These are phyloP conservation scores for Leptinotarsa texana DNA, from an alignment of 1,140 invertebrate genomes.

Conservation along the genomic window DNA sequence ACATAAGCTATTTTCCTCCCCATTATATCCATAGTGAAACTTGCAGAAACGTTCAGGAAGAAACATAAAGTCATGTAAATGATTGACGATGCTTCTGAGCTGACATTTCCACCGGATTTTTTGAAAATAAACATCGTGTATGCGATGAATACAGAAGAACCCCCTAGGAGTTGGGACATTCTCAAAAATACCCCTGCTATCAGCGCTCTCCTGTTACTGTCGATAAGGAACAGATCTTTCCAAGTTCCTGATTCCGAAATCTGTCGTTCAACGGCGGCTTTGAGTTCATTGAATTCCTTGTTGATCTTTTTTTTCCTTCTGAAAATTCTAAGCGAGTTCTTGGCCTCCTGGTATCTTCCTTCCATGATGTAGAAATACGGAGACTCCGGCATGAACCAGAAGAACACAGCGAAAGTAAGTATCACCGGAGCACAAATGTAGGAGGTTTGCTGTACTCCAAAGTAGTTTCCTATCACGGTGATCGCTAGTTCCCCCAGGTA, in stretches of 20 bases:
- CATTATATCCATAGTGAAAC: conserved; percentile 68
- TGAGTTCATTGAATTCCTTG: conserved; percentile 42
- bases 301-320: conserved; percentile 42
- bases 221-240: conserved; percentile 40
- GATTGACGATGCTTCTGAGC: conserved; percentile 35
- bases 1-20: conserved; percentile 70
- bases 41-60: conserved; percentile 63
- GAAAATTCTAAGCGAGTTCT: conserved; percentile 36
- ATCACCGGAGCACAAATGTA: conserved; percentile 24
- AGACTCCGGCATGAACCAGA: conserved; percentile 38
- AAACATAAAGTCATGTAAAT: conserved; percentile 61
- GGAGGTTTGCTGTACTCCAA: conserved; percentile 17
- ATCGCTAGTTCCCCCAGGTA: conserved; percentile 57
- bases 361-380: conserved; percentile 45
- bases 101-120: conserved; percentile 44
- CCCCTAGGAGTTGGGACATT: conserved; percentile 34
- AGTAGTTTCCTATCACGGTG: conserved; percentile 57
- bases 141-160: conserved; percentile 33
- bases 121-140: conserved; percentile 48
- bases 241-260: conserved; percentile 36
- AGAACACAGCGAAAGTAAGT: conserved; percentile 17
- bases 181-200: conserved; percentile 39
- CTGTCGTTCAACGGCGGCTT: conserved; percentile 40
- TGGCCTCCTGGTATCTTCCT: conserved; percentile 39
- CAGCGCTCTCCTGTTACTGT: conserved; percentile 45